Base-by-base conservation (phyloP, 2,888 invertebrate species). In the Clitarchus hookeri region DNA sequence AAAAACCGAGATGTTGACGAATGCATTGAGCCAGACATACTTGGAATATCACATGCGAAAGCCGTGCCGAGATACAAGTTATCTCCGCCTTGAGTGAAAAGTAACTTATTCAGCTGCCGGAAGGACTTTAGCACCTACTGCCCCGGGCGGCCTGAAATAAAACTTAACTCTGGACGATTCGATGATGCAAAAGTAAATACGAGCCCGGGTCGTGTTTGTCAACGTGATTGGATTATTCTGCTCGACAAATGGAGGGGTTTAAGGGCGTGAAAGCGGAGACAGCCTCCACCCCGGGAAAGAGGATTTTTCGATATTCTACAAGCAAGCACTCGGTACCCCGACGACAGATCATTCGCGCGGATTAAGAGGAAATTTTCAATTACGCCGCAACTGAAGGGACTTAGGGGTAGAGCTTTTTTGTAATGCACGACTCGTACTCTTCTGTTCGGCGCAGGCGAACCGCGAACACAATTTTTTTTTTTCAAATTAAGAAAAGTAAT, bases 401-500 rank as follows among this genome's bases (percentile, higher is more conserved):
- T 6, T n/a, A 65, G 65, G n/a, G n/a, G n/a, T n/a, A 6, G 65
- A 65, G 19, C 1, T 65, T 65, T n/a, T 53, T 53, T 48, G 12
- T 16, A 13, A 11, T 11, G 16, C 48, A 48, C 48, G 48, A 8
- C 6, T 48, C 23, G 65, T 9, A 65, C 65, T 65, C 65, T 23
- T 65, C n/a, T 23, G 16, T 65, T 65, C 65, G 65, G 48, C 8
- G 13, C 65, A 65, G 13, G 23, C 65, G 16, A 65, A 6, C 16
- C 65, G n/a, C 19, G 23, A 23, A 23, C 1, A 12, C 65, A 19
- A 12, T 8, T 65, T 65, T 65, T 65, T 23, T 65, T 65, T 65
- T 65, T 65, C 65, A 65, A 65, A 65, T 65, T 65, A 65, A 65
- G 65, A 65, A 65, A 65, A 65, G 65, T 65, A 65, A 65, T 65